Evolutionary conservation across 2,797 vertebrate species (phyloP).

Genomic region (Sarcoramphus papa): DNA sequence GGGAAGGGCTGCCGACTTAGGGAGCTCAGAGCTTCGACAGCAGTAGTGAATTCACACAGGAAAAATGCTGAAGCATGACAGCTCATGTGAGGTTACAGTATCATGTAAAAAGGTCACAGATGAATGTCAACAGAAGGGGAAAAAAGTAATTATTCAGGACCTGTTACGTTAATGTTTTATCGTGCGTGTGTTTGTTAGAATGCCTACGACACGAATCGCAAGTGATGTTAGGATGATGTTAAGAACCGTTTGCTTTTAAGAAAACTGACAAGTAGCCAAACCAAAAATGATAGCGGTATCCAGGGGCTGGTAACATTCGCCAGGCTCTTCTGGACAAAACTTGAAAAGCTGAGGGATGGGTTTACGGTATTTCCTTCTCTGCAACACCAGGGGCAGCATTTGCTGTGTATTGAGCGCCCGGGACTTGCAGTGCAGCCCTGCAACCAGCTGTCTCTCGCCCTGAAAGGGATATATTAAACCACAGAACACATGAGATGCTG

Average conservation of each 20-base stretch:
- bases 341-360: neutral
- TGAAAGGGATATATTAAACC: neutral
- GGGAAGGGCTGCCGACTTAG: neutral
- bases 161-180: neutral
- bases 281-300: neutral
- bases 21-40: neutral
- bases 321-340: neutral
- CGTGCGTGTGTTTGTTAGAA: neutral
- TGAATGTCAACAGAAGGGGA: neutral
- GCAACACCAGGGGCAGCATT: constrained; percentile 52
- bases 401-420: neutral
- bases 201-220: fast-evolving
- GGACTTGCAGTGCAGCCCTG: neutral
- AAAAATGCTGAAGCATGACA: neutral
- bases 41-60: neutral
- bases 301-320: neutral
- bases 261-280: neutral
- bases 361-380: neutral
- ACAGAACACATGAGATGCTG: neutral
- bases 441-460: neutral
- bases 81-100: neutral
- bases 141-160: neutral
- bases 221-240: neutral
- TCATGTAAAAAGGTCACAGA: neutral
- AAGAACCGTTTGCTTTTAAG: neutral